Percentiles rank a stretch among this genome's conserved stretches.
Evolutionary conservation across 2,113 vertebrate species (phyloP).

Genomic region (Dipodomys stephensi): DNA sequence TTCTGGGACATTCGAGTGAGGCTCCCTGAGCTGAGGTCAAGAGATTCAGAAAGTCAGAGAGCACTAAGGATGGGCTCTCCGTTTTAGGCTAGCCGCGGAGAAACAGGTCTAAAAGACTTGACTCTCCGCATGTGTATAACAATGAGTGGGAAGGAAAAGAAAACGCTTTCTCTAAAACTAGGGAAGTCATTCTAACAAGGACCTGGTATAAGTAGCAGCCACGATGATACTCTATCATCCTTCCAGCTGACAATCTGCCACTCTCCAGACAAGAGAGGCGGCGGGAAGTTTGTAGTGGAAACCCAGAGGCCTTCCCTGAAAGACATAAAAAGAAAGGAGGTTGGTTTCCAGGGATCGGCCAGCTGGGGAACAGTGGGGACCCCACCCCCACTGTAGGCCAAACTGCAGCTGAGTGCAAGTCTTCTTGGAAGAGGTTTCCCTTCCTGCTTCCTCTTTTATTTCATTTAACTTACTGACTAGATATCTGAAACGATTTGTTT

Average conservation of each 20-base stretch:
- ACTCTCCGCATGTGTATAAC: not conserved
- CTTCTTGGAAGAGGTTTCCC: conserved; percentile 20
- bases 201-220: conserved; percentile 45
- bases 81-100: not conserved
- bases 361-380: not conserved
- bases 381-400: not conserved
- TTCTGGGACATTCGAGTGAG: conserved; percentile 25
- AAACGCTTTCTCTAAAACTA: not conserved
- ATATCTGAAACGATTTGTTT: conserved; percentile 59
- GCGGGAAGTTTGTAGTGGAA: conserved; percentile 63
- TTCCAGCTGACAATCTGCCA: conserved; percentile 25
- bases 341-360: not conserved
- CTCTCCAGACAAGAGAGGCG: conserved; percentile 21
- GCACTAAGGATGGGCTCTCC: not conserved
- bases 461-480: conserved; percentile 62
- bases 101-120: not conserved
- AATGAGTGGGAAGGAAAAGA: not conserved
- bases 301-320: conserved; percentile 28
- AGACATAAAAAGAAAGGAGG: conserved; percentile 36
- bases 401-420: conserved; percentile 48
- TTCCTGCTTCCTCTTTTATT: not conserved
- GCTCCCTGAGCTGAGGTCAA: not conserved
- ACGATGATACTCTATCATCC: not conserved
- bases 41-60: not conserved
- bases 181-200: not conserved